A percentile compares a stretch with the other conserved stretches of the same genome.
Evolutionary conservation across 2,888 invertebrate species (phyloP).

Genomic region (Mesorhabditis sp.): DNA sequence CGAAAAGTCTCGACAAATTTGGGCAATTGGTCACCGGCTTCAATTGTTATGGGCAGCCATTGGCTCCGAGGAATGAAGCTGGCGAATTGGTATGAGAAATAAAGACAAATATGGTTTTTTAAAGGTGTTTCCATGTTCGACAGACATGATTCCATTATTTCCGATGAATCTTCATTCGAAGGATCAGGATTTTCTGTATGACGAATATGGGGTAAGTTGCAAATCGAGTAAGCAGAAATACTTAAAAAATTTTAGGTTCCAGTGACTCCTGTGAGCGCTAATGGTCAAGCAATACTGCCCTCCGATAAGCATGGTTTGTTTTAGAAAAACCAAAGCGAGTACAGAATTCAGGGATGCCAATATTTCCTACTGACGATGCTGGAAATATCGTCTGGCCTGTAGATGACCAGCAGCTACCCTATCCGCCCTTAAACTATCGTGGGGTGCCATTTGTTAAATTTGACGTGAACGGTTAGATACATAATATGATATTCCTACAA

Average conservation of each 20-base stretch:
- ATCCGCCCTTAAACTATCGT: not conserved
- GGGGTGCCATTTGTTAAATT: not conserved
- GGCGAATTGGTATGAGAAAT: not conserved
- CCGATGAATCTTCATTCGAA: not conserved
- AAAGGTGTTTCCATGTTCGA: not conserved
- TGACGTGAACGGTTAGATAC: not conserved
- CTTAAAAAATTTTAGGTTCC: not conserved
- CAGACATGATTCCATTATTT: not conserved
- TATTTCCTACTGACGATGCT: not conserved
- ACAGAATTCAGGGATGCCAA: not conserved
- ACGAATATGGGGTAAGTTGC: not conserved
- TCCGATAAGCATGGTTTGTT: not conserved
- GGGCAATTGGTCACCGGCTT: not conserved
- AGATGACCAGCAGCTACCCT: not conserved
- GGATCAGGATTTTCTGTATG: not conserved
- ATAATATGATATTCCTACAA: not conserved
- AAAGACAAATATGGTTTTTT: not conserved
- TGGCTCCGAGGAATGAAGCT: not conserved
- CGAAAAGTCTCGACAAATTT: not conserved
- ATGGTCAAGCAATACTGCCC: not conserved
- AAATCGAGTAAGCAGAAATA: not conserved
- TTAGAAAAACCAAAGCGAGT: not conserved
- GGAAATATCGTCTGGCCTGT: not conserved
- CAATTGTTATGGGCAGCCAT: not conserved
- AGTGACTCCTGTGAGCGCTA: not conserved